Percentiles rank a stretch among this genome's conserved stretches.
These are phyloP conservation scores for Apis cerana DNA, from an alignment of 1,140 invertebrate genomes.

Conservation along the genomic window DNA sequence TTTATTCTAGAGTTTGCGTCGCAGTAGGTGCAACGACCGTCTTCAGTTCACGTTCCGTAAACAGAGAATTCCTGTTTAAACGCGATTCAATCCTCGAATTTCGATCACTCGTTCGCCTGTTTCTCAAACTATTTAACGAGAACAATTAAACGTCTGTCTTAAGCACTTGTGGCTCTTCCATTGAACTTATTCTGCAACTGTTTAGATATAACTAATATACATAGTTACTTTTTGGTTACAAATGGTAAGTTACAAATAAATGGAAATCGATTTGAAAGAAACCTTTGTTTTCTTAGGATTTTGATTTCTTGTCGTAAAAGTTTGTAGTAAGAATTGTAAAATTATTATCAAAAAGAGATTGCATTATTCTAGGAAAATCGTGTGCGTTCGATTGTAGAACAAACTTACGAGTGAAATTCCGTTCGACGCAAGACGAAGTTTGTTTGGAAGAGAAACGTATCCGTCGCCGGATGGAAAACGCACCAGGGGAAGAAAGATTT, in stretches of 20 bases:
- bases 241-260: background rate
- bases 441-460: background rate
- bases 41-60: conserved; percentile 31
- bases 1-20: conserved; percentile 33
- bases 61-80: conserved; percentile 39
- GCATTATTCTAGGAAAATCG: background rate
- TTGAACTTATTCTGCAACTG: background rate
- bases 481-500: conserved; percentile 2
- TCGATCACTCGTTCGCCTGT: background rate
- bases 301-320: background rate
- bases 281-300: too few relatives aligned
- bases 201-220: too few relatives aligned
- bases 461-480: background rate
- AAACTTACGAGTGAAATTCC: background rate
- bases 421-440: background rate
- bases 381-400: background rate
- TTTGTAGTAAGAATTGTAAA: background rate
- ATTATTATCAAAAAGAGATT: too few relatives aligned
- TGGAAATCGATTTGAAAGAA: background rate
- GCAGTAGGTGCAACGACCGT: conserved; percentile 40
- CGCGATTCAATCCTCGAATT: conserved; percentile 22
- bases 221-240: background rate
- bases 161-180: too few relatives aligned
- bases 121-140: background rate
- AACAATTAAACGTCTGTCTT: background rate